Percentiles rank a stretch among this genome's conserved stretches.
These are phyloP conservation scores for Rhabdomys pumilio DNA, from an alignment of 2,797 vertebrate genomes.

Conservation along the genomic window DNA sequence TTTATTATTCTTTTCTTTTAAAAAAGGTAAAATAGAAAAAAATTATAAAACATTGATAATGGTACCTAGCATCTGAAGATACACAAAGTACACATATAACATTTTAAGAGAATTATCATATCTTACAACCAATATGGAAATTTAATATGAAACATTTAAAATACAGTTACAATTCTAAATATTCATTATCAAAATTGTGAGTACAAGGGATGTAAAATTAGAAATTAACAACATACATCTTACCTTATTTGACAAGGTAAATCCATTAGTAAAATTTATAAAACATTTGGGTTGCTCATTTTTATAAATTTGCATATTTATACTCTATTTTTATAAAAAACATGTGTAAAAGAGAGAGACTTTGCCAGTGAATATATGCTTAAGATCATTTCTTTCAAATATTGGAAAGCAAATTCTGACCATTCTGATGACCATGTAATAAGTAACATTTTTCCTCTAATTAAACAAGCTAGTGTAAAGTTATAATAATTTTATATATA, in stretches of 20 bases:
- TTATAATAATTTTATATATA: not conserved
- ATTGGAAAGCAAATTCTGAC: not conserved
- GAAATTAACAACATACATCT: not conserved
- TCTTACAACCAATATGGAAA: not conserved
- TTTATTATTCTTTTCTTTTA: not conserved
- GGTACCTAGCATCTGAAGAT: too few relatives aligned
- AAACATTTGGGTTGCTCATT: not conserved
- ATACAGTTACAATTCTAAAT: not conserved
- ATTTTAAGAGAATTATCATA: not conserved
- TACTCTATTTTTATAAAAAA: not conserved
- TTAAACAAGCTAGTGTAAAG: not conserved
- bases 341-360: too few relatives aligned
- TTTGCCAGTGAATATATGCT: not conserved
- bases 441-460: not conserved
- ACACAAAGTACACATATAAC: not conserved
- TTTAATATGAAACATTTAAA: not conserved
- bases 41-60: too few relatives aligned
- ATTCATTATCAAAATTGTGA: not conserved
- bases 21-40: not conserved
- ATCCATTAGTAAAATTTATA: not conserved
- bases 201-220: not conserved
- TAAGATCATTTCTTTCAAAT: not conserved
- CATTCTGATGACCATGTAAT: not conserved
- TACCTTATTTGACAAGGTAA: not conserved
- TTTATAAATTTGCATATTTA: not conserved